Evolutionary conservation across 23 tunicate species (phyloP), one percentile per base, ranked within the genome.

Genomic region (Ascidia mentula): DNA sequence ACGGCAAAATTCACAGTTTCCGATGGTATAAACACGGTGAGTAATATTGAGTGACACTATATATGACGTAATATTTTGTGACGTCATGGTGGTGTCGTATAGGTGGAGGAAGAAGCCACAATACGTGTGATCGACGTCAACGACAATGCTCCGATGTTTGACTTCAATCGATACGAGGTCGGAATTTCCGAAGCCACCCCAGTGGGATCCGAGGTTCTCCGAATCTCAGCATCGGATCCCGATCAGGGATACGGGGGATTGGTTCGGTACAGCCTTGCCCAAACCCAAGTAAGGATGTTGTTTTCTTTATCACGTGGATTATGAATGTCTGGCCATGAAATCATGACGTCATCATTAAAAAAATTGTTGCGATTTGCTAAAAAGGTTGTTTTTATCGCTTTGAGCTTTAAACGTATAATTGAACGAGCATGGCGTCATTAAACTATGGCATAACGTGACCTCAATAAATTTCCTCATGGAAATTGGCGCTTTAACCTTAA

Each of bases 121-220:
- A 88, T 86, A 34, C 59, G 72, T 4, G 76, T 91, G 45, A 82
- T 45, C 17, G 90, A 91, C 76, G 87, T 82, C 32, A 91, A 91
- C 75, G 97, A 91, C 80, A 91, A 91, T 69, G 77, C 87, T 40
- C 97, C 97, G 0, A 31, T 91, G 31, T 91, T 91, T 40, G 91
- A 86, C 5, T 61, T 40, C 15, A 33, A 22, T 32, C 77, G 73
- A 18, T 91, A 86, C 81, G 80, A 85, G 45, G 77, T 69, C 31
- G 69, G 40, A 20, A 60, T 91, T 36, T 72, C 84, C 26, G 97
- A 91, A 78, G 61, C 77, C 40, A 30, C 37, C 28, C 59, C 12
- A 36, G 72, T 82, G 36, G 86, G 86, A 35, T 26, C 77, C 35
- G 81, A 82, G 37, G 90, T 91, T 36, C 6, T 86, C 40, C 80